Percentiles rank a stretch among this genome's conserved stretches.
These are phyloP conservation scores for Drosophila ambigua DNA, from an alignment of 1,140 invertebrate species.

Conservation along the genomic window DNA sequence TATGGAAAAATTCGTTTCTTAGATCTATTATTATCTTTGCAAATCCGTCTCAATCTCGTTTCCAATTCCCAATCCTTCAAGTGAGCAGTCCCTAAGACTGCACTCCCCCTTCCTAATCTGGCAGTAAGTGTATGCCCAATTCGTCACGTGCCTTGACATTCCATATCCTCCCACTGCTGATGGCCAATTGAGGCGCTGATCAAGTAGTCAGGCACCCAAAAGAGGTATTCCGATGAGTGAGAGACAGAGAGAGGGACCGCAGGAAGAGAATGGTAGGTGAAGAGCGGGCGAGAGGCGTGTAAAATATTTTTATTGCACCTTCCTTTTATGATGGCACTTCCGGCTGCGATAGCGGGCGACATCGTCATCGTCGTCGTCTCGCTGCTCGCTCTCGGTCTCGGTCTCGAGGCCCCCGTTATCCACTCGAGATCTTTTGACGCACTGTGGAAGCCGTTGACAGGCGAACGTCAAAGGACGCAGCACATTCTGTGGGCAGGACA, in stretches of 20 bases:
- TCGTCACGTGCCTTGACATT: constrained; percentile 13
- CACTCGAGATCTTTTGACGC: constrained; percentile 74
- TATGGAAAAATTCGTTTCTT: too few species aligned
- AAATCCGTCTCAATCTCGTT: too few species aligned
- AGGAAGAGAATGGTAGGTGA: constrained; percentile 6
- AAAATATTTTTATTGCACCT: constrained; percentile 83
- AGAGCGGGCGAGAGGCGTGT: constrained; percentile 52
- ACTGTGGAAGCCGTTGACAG: constrained; percentile 64
- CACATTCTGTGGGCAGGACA: constrained; percentile 2
- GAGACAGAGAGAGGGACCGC: neutral
- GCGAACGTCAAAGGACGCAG: constrained; percentile 9
- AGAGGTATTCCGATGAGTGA: constrained; percentile 29
- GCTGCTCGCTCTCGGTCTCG: neutral
- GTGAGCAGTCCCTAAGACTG: neutral
- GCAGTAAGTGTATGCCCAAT: constrained; percentile 5
- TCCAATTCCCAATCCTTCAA: too few species aligned
- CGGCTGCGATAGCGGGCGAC: constrained; percentile 70
- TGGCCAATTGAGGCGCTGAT: constrained; percentile 42
- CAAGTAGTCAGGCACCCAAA: constrained; percentile 35
- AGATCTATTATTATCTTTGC: too few species aligned
- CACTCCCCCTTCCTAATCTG: neutral
- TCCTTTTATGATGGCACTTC: constrained; percentile 82
- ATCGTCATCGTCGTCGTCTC: constrained; percentile 33
- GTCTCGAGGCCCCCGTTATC: constrained; percentile 51
- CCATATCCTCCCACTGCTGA: constrained; percentile 13